Conservation (phyloP, 2,797 vertebrate genomes). For the Alosa sapidissima region DNA sequence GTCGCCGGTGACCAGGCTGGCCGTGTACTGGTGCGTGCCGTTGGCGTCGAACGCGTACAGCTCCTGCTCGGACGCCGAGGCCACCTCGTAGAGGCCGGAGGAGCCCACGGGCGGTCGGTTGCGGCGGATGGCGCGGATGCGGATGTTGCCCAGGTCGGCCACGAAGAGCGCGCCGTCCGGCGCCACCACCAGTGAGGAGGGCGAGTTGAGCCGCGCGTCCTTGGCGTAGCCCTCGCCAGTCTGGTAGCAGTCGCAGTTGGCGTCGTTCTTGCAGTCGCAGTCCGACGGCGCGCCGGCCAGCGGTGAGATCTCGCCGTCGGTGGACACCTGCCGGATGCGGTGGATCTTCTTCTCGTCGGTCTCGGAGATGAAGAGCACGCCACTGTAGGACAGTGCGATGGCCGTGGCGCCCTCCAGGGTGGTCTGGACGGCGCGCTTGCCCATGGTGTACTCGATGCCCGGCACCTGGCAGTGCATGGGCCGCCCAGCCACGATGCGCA, state of each 20-base stretch:
- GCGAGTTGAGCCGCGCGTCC: constrained; percentile 89
- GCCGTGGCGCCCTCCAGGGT: constrained; percentile 93
- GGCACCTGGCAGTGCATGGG: constrained; percentile 98
- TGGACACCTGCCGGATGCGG: constrained; percentile 93
- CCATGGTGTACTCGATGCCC: constrained; percentile 88
- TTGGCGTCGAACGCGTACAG: constrained; percentile 97
- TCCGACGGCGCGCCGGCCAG: constrained; percentile 91
- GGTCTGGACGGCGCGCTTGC: constrained; percentile 91
- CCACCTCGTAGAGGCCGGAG: constrained; percentile 89
- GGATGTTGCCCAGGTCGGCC: constrained; percentile 93
- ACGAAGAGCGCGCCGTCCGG: constrained; percentile 93
- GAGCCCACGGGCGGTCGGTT: constrained; percentile 85
- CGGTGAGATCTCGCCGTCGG: constrained; percentile 94
- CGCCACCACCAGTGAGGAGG: constrained; percentile 93
- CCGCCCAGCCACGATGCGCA: constrained; percentile 92
- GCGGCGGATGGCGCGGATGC: constrained; percentile 89
- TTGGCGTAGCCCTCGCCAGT: constrained; percentile 95
- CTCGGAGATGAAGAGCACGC: constrained; percentile 93
- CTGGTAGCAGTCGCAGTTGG: constrained; percentile 98
- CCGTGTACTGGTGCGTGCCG: constrained; percentile 94
- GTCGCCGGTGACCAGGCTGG: constrained; percentile 92
- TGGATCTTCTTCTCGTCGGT: constrained; percentile 98
- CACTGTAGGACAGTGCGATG: constrained; percentile 93
- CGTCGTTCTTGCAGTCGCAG: constrained; percentile 98
- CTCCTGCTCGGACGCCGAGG: constrained; percentile 91